Evolutionary conservation across 2,113 vertebrate genomes (phyloP), one percentile per base, ranked within the genome.

Genomic region (Carassius gibelio): DNA sequence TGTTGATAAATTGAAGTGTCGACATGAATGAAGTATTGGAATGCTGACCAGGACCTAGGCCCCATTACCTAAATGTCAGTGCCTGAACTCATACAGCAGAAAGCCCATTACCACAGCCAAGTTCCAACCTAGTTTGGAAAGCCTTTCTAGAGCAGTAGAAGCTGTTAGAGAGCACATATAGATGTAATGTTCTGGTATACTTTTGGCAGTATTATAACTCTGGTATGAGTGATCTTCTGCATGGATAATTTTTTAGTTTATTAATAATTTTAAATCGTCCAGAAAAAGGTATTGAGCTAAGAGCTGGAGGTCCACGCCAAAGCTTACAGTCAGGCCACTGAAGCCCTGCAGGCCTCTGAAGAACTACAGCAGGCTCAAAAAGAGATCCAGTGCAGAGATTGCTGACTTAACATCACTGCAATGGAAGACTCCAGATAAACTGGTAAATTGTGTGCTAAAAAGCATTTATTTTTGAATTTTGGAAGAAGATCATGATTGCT

Each of bases 261-360:
- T 42, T 50, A 10, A 11, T 81, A 52, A 52, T 36, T 9, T 82
- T 52, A 48, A 55, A 69, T 64, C 38, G 11, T 57, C 0, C 87
- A 96, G 96, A 92, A 94, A 6, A 94, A 96, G 69, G 86, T 95
- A 14, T 86, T 95, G 62, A 93, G 81, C 50, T 91, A 93, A 84
- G 95, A 96, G 84, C 81, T 91, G 8, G 91, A 91, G 30, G 87
- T 91, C 3, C 85, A 94, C 52, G 80, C 78, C 45, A 93, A 92
- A 36, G 89, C 89, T 0, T 89, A 90, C 0, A 75, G 69, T 0
- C 90, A 94, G 91, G 88, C 91, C 0, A 13, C 83, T 0, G 91
- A 94, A 72, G 89, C 92, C 14, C 85, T 95, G 11, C 88, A 90
- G 88, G 75, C 81, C 4, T 92, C 90, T 0, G 89, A 95, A 91